Evolutionary conservation across 92 coral and sea anemone genomes (phyloP), one percentile per base, ranked within the genome.

Genomic region (Parazoanthus swiftii): DNA sequence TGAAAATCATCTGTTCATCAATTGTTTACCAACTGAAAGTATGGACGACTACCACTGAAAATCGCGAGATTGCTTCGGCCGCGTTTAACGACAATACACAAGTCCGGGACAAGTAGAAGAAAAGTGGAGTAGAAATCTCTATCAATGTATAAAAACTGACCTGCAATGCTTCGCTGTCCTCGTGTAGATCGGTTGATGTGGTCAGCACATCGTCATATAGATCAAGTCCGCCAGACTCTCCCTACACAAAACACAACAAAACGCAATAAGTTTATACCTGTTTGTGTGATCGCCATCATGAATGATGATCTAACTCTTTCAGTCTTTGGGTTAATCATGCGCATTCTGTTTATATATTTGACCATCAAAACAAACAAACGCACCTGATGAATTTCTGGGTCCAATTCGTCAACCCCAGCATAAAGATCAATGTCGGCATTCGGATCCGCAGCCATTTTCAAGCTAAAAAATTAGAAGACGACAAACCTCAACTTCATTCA

Each of bases 161-260:
- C 46, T 94, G 94, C 1, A 91, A 81, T 0, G 89, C 98, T 74
- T 93, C 98, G 72, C 88, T 93, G n/a, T 92, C 98, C 6, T 90
- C 90, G 58, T 86, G 94, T 83, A 88, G 88, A 29, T 91, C 95
- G 9, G 92, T 93, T 35, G 94, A 70, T 7, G 98, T 85, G 5
- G 98, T 95, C 0, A 95, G 93, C 37, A 94, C 92, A 68, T 95
- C 98, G 70, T 96, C 98, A 80, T 96, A 95, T 46, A 95, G 88
- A 83, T 95, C 98, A 74, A 92, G 91, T 5, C 93, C 98, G 48
- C 93, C 98, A 71, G 91, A 7, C 29, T 84, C 89, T 76, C 77
- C 90, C 85, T 87, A 90, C 66, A 86, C 85, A 74, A 85, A 68
- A n/a, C 11, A 65, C 73, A 13, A 76, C 38, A 76, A 39, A 70